Base-by-base conservation (phyloP, 1,140 invertebrate species). In the Hestina assimilis region DNA sequence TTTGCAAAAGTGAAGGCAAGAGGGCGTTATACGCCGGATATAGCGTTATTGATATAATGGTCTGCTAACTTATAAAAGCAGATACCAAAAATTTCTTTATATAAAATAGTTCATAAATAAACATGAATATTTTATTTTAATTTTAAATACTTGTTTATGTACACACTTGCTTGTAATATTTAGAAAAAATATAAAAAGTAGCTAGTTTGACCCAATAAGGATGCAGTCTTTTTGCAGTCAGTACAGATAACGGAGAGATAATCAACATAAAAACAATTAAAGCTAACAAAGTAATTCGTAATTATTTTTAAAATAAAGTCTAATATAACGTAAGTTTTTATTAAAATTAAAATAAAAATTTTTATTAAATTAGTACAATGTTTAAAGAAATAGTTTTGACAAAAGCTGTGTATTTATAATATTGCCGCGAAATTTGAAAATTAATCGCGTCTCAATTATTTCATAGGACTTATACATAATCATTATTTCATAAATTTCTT, bases 21-120 rank as follows among this genome's bases (percentile, higher is more conserved):
- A 76, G 73, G 76, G 81, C 75, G 75, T 56, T 59, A 59, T 42
- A 54, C 19, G 65, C 72, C 81, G 83, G 81, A 84, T 72, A 68
- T 62, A 45, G 48, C 56, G 52, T 53, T 85, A 83, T 83, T 77
- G 82, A 84, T 64, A 57, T 59, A 51, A 26, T 14, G 17, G 11
- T n/a, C 11, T 19, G n/a, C 7, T 9, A 20, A n/a, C 3, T 14
- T 38, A 2, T 19, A 9, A 9, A 2, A 19, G 17, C 4, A 19
- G 19, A 19, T 24, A 43, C 20, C 11, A 8, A 38, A 19, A 38
- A 9, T 5, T 17, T n/a, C 3, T 19, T 42, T 42, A 42, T 9
- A 9, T 17, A 6, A 42, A 19, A 26, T 7, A 4, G 8, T 6
- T 21, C 9, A 23, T 4, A 11, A 33, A 20, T 35, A 33, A 14